Evolutionary conservation across 1,140 invertebrate species (phyloP), one percentile per base, ranked within the genome.

Genomic region (Orchesella cincta): DNA sequence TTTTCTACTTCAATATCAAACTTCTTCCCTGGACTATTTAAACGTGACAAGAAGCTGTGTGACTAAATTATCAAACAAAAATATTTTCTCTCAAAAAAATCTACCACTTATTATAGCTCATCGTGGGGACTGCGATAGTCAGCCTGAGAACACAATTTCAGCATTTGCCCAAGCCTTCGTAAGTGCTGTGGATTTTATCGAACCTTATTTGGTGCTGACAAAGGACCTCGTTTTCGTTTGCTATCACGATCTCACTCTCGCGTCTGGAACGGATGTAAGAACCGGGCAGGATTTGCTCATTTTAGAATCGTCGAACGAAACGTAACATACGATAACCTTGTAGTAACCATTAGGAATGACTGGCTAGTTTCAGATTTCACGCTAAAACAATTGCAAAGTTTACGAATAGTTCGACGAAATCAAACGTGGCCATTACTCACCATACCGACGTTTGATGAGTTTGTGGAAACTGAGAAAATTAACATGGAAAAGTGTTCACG

Each of bases 201-300:
- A 84, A 57, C 82, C 82, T 26, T 83, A 84, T 74, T 64, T 83
- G 14, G 77, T 78, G 1, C 36, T 84, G 16, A 83, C 83, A 16
- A 83, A 80, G 75, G 83, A 84, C 46, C 71, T 71, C 3, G 20
- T 78, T 51, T 51, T 83, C 14, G 77, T 84, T 54, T 83, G 82
- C 46, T 71, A 78, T 23, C 83, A 84, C 76, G 83, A 84, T 57
- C 18, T 80, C 18, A 80, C 79, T 34, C 62, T 84, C 16, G 78
- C 75, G 64, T 46, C 57, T 3, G 70, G 76, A 3, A 83, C 82
- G 14, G 77, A 84, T 74, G 78, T 83, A 2, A 73, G 57, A 18
- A 18, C 26, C 51, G 31, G 20, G 52, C 72, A n/a, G 73, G 77
- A 39, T 78, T 81, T 23, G 75, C 3, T 8, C 3, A 54, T 29